Conservation (phyloP, 2,797 vertebrate genomes). For the Carapus acus region DNA sequence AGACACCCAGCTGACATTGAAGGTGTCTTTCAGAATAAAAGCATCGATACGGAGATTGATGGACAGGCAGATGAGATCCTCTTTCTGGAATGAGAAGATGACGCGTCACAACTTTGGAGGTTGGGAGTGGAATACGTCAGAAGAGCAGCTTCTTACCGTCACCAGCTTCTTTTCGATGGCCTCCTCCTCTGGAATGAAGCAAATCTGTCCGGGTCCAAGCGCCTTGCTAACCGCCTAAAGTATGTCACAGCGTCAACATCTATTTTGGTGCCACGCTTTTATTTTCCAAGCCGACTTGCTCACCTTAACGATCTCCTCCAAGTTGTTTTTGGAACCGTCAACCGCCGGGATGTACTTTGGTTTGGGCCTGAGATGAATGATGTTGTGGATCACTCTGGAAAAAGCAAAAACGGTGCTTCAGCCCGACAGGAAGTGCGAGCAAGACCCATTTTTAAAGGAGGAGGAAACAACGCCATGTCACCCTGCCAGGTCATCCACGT, state of each 20-base stretch:
- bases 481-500: slow-evolving; percentile 84
- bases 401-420: too few species aligned
- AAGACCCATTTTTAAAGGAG: neutral
- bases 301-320: slow-evolving; percentile 83
- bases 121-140: too few species aligned
- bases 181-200: slow-evolving; percentile 71
- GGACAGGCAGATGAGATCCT: slow-evolving; percentile 72
- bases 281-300: neutral
- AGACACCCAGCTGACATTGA: slow-evolving; percentile 78
- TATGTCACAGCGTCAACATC: too few species aligned
- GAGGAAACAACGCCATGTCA: slow-evolving; percentile 39
- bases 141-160: slow-evolving; percentile 49
- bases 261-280: too few species aligned
- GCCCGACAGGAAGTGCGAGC: neutral
- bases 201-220: slow-evolving; percentile 78
- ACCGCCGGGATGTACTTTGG: slow-evolving; percentile 80
- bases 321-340: slow-evolving; percentile 77
- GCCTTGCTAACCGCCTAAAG: slow-evolving; percentile 78
- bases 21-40: slow-evolving; percentile 72
- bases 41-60: slow-evolving; percentile 80
- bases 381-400: slow-evolving; percentile 83
- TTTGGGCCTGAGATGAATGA: slow-evolving; percentile 77
- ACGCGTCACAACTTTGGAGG: too few species aligned
- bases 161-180: slow-evolving; percentile 75
- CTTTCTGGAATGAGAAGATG: slow-evolving; percentile 69